phyloP scores from a whole-genome alignment of 2,888 invertebrate species.

The Ophraella communa region DNA sequence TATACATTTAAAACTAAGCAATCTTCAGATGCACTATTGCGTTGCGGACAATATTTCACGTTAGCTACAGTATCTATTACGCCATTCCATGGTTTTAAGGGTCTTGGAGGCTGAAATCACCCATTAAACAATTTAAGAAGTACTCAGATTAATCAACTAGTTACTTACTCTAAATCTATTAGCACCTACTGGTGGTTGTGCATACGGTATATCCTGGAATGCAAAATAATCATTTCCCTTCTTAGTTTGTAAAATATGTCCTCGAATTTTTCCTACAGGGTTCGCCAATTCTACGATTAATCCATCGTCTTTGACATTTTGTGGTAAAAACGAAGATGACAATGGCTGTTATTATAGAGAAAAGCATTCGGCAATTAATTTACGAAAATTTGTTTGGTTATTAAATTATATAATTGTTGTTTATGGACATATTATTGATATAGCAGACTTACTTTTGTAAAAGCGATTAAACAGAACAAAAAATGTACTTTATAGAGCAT shows the following conservation, averaged over 20 bases:
- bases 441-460: too few relatives aligned
- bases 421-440: too few relatives aligned
- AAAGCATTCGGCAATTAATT: too few relatives aligned
- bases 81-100: neutral
- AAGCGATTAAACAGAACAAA: too few relatives aligned
- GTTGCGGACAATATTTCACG: neutral
- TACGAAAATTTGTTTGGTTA: too few relatives aligned
- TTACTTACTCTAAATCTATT: slow-evolving; percentile 2
- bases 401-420: too few relatives aligned
- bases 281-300: neutral
- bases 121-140: too few relatives aligned
- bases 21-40: neutral
- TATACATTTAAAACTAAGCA: neutral
- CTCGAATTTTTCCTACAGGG: neutral
- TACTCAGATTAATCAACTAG: too few relatives aligned
- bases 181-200: neutral
- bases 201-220: slow-evolving; percentile 6
- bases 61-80: neutral
- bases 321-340: too few relatives aligned
- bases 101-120: neutral
- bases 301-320: neutral
- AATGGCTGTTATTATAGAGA: neutral
- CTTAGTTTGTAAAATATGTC: neutral
- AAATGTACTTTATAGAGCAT: too few relatives aligned
- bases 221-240: neutral